Conservation (phyloP, 2,113 vertebrate species). For the Hystrix brachyura region DNA sequence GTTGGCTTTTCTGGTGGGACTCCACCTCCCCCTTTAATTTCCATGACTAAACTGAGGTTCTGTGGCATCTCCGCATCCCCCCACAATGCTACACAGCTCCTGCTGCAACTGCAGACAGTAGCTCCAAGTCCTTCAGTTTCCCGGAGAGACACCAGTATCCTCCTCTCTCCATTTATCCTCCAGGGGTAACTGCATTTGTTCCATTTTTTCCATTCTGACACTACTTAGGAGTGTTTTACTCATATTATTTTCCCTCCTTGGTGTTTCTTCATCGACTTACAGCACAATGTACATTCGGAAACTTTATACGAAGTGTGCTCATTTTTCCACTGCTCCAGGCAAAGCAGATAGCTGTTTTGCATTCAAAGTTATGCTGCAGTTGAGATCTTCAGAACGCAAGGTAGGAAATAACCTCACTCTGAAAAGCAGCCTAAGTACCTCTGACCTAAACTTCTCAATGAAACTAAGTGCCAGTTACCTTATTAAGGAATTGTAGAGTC, state of each 20-base stretch:
- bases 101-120: not conserved
- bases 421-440: constrained; percentile 15
- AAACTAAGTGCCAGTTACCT: not conserved
- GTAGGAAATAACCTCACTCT: constrained; percentile 33
- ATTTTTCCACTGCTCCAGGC: constrained; percentile 56
- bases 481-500: not conserved
- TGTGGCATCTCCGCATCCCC: not conserved
- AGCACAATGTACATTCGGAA: constrained; percentile 12
- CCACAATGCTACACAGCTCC: not conserved
- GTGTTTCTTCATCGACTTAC: not conserved
- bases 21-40: not conserved
- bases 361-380: constrained; percentile 31
- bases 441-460: constrained; percentile 2
- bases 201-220: not conserved
- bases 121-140: not conserved
- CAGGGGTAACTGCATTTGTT: not conserved
- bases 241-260: not conserved
- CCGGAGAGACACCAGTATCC: not conserved
- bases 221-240: not conserved
- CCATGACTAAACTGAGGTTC: not conserved
- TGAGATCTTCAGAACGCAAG: not conserved
- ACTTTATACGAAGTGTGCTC: not conserved
- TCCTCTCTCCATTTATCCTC: constrained; percentile 7
- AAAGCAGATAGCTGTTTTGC: constrained; percentile 43
- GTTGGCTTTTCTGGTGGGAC: not conserved